Conservation (phyloP, 1,140 invertebrate species). For the Lasioglossum baleicum region DNA sequence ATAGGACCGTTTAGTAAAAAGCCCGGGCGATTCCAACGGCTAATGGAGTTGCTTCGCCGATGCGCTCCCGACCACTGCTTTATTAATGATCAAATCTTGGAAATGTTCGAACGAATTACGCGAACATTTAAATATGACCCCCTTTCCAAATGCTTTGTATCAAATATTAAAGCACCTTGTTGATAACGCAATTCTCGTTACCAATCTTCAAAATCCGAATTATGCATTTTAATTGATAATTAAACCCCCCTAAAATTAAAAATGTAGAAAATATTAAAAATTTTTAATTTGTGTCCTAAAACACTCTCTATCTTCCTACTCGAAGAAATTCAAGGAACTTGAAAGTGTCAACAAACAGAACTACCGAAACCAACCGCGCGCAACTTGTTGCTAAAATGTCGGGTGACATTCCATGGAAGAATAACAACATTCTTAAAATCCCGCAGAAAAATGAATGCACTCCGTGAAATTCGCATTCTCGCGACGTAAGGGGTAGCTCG, state of each 20-base stretch:
- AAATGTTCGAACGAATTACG: background rate
- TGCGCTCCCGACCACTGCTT: constrained; percentile 15
- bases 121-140: background rate
- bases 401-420: background rate
- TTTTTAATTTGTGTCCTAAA: too few relatives aligned
- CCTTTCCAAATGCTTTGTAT: background rate
- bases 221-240: too few relatives aligned
- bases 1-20: constrained; percentile 45
- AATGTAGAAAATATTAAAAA: too few relatives aligned
- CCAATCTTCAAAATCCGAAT: too few relatives aligned
- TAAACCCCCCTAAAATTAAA: too few relatives aligned
- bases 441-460: background rate
- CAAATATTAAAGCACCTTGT: too few relatives aligned
- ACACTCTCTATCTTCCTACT: too few relatives aligned
- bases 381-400: too few relatives aligned
- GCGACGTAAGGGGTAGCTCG: background rate
- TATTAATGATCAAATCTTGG: constrained; percentile 27
- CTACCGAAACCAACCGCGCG: too few relatives aligned
- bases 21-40: constrained; percentile 34
- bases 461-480: background rate
- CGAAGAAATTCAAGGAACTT: too few relatives aligned
- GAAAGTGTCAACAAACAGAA: too few relatives aligned
- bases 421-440: background rate
- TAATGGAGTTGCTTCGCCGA: constrained; percentile 31
- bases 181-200: too few relatives aligned